Evolutionary conservation across 2,797 vertebrate genomes (phyloP).

Genomic region (Myripristis jacobus): DNA sequence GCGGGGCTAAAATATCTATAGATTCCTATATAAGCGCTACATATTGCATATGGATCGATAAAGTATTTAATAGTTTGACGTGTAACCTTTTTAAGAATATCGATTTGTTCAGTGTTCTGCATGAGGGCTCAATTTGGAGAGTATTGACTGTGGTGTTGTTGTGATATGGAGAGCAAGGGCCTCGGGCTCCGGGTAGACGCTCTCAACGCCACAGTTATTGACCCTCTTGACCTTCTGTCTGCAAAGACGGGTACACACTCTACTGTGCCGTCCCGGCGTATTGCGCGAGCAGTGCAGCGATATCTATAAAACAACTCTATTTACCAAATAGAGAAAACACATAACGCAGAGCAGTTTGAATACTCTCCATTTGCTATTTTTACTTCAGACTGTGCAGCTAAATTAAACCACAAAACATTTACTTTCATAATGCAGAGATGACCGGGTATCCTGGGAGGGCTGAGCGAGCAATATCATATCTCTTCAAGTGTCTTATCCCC

Average conservation of each 20-base stretch:
- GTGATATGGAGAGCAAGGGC: constrained; percentile 80
- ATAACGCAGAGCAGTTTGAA: constrained; percentile 30
- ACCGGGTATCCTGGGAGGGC: constrained; percentile 53
- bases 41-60: constrained; percentile 80
- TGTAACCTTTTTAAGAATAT: constrained; percentile 88
- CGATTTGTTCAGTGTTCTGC: constrained; percentile 80
- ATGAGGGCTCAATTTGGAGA: constrained; percentile 83
- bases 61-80: constrained; percentile 87
- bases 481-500: constrained; percentile 50
- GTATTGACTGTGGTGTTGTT: constrained; percentile 85
- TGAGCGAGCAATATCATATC: constrained; percentile 54
- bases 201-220: constrained; percentile 80
- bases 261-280: constrained; percentile 33
- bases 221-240: constrained; percentile 82
- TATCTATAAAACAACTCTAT: constrained; percentile 34
- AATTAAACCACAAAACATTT: constrained; percentile 56
- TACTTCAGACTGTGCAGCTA: constrained; percentile 46
- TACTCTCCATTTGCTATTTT: constrained; percentile 27
- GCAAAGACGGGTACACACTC: constrained; percentile 59
- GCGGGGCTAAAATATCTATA: constrained; percentile 67
- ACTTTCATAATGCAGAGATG: constrained; percentile 61
- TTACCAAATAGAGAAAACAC: constrained; percentile 16
- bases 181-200: constrained; percentile 82
- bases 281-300: constrained; percentile 45
- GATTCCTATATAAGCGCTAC: constrained; percentile 68